phyloP scores from a whole-genome alignment of 1,140 invertebrate species.

The Calephelis virginiensis region DNA sequence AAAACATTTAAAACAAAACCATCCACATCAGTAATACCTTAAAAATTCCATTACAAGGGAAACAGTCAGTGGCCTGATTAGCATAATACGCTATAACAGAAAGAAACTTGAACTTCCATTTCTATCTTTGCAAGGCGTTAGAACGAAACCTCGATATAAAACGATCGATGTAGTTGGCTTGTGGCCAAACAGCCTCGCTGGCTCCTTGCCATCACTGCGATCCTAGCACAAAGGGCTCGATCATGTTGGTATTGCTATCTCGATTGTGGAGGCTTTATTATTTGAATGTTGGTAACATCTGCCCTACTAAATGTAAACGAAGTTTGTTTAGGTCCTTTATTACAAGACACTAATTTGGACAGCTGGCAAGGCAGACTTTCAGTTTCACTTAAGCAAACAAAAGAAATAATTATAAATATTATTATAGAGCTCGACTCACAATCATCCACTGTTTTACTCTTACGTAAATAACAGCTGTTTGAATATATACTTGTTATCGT shows the following conservation, averaged over 20 bases:
- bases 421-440: too few relatives aligned
- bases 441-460: too few relatives aligned
- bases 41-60: conserved; percentile 9
- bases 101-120: conserved; percentile 29
- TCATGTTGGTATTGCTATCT: conserved; percentile 14
- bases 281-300: conserved; percentile 11
- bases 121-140: conserved; percentile 26
- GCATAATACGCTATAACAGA: conserved; percentile 17
- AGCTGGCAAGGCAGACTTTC: too few relatives aligned
- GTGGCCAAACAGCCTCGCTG: conserved; percentile 29
- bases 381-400: too few relatives aligned
- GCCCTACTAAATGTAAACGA: neutral
- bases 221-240: conserved; percentile 25
- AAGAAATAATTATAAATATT: too few relatives aligned
- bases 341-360: too few relatives aligned
- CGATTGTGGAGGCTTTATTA: conserved; percentile 16
- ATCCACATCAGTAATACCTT: neutral
- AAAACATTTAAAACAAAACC: too few relatives aligned
- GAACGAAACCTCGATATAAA: conserved; percentile 23
- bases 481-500: too few relatives aligned
- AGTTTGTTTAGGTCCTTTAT: neutral
- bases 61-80: conserved; percentile 17
- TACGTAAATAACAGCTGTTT: too few relatives aligned
- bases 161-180: conserved; percentile 33
- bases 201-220: conserved; percentile 26